phyloP scores from a whole-genome alignment of 2,113 vertebrate genomes.

The Catagonus wagneri region DNA sequence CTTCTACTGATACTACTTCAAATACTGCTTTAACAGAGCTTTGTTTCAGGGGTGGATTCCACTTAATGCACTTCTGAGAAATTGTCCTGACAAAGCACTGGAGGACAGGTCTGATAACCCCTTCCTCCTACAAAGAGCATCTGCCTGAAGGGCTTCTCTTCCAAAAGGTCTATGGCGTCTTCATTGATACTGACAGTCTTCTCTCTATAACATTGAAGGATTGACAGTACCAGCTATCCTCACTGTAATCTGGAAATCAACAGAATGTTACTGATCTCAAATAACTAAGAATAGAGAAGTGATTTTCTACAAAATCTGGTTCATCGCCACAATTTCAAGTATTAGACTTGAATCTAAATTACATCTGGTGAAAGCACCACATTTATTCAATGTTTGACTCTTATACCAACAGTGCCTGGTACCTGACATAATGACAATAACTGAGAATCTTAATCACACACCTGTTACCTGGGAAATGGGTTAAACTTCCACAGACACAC shows the following conservation, averaged over 20 bases:
- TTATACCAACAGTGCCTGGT: background rate
- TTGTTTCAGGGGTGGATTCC: background rate
- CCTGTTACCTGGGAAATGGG: background rate
- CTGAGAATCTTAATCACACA: background rate
- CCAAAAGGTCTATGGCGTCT: background rate
- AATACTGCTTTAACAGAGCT: background rate
- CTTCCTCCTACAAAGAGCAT: background rate
- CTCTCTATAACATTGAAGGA: background rate
- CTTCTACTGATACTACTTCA: slow-evolving; percentile 18
- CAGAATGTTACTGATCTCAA: background rate
- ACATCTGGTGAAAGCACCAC: background rate
- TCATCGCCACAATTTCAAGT: slow-evolving; percentile 11
- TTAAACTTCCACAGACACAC: background rate
- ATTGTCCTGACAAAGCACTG: slow-evolving; percentile 21
- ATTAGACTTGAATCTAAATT: slow-evolving; percentile 18
- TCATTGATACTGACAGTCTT: background rate
- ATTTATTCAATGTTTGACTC: background rate
- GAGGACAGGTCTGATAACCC: background rate
- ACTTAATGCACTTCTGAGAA: background rate
- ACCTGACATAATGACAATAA: background rate
- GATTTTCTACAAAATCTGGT: slow-evolving; percentile 20
- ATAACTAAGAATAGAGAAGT: slow-evolving; percentile 43
- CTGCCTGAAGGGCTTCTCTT: background rate
- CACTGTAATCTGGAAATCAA: background rate
- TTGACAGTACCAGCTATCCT: background rate